A percentile compares a stretch with the other conserved stretches of the same genome.
Conservation (phyloP, 2,888 invertebrate genomes). For the Ditylenchus weischeri region DNA sequence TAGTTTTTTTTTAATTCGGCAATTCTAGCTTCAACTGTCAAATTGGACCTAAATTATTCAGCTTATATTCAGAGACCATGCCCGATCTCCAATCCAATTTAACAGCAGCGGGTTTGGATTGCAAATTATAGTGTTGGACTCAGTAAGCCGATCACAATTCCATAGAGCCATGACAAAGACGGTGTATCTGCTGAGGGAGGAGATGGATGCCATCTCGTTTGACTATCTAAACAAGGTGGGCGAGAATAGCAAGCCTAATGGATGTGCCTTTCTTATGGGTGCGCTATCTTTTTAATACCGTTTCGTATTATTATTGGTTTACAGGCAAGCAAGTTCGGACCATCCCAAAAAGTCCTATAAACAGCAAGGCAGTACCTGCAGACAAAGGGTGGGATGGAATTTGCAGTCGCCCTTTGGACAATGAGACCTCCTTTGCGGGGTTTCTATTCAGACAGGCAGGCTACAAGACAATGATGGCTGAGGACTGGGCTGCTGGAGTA, state of each 20-base stretch:
- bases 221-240: conserved; percentile 14
- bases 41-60: no score
- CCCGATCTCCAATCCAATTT: no score
- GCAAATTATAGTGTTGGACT: conserved; percentile 7
- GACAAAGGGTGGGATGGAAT: background rate
- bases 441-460: conserved; percentile 15
- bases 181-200: conserved; percentile 2
- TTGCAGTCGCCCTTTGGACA: conserved; percentile 9
- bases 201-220: background rate
- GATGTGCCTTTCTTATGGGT: conserved; percentile 23
- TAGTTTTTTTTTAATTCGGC: no score
- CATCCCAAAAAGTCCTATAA: background rate
- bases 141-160: background rate
- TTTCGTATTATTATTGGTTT: background rate
- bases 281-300: background rate
- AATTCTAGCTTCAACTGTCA: no score
- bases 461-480: conserved; percentile 37
- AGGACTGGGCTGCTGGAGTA: conserved; percentile 37
- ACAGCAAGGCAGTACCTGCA: background rate
- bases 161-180: background rate
- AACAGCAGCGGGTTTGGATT: background rate
- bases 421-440: conserved; percentile 12
- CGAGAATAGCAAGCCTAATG: conserved; percentile 30
- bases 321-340: background rate
- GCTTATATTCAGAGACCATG: no score